phyloP scores from a whole-genome alignment of 2,888 invertebrate genomes.

The Drosophila neonasuta region DNA sequence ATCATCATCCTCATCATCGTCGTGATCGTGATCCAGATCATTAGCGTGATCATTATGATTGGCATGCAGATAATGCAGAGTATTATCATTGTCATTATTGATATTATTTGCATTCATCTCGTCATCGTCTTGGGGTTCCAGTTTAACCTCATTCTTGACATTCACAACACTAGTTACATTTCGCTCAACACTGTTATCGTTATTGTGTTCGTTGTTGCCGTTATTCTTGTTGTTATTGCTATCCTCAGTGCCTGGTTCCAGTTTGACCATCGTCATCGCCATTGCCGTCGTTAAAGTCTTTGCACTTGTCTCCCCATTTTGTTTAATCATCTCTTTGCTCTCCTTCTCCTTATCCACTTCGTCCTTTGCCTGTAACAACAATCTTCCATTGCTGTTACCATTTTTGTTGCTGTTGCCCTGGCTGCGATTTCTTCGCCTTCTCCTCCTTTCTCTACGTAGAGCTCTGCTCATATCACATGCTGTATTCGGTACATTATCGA shows the following conservation, averaged over 20 bases:
- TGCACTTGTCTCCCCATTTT: slow-evolving; percentile 69
- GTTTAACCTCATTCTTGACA: slow-evolving; percentile 67
- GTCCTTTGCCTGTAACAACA: slow-evolving; percentile 25
- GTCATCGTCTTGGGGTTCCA: slow-evolving; percentile 42
- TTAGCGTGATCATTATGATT: slow-evolving; percentile 10
- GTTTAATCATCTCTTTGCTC: slow-evolving; percentile 46
- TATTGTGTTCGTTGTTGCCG: slow-evolving; percentile 50
- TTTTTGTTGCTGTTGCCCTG: slow-evolving; percentile 27
- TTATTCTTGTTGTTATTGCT: slow-evolving; percentile 54
- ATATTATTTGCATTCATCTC: slow-evolving; percentile 6
- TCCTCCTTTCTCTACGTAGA: slow-evolving; percentile 66
- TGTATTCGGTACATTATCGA: slow-evolving; percentile 81
- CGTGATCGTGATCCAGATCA: slow-evolving; percentile 9
- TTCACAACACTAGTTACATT: slow-evolving; percentile 72
- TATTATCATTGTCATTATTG: slow-evolving; percentile 23
- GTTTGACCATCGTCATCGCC: slow-evolving; percentile 50
- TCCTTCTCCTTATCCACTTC: neutral
- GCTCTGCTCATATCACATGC: slow-evolving; percentile 81
- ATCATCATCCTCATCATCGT: slow-evolving; percentile 9
- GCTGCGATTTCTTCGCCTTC: slow-evolving; percentile 31
- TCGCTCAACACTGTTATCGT: slow-evolving; percentile 54
- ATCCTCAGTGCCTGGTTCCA: slow-evolving; percentile 59
- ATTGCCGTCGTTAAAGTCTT: slow-evolving; percentile 60
- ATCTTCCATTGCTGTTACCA: slow-evolving; percentile 3
- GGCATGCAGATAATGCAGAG: slow-evolving; percentile 3